Evolutionary conservation across 2,888 invertebrate genomes (phyloP), one percentile per base, ranked within the genome.

Genomic region (Pyrgus malvae): DNA sequence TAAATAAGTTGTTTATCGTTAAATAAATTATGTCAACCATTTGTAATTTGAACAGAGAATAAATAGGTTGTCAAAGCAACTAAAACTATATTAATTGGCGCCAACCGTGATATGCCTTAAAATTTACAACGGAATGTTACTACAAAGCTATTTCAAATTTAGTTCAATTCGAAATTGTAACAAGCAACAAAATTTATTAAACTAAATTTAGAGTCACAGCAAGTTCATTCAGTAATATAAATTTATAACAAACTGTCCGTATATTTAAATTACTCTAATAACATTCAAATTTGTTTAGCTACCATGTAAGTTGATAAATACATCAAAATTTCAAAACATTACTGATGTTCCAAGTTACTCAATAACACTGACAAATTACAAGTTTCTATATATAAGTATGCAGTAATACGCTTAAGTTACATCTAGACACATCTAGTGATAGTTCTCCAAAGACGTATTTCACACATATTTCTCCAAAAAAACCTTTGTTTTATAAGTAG

Each of bases 101-200:
- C 69, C 69, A 65, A 77, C 66, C 70, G 69, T 86, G 85, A 85
- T 85, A 86, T 86, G 86, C 81, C 67, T 78, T 73, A 69, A 74
- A 78, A 72, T 74, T 73, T 68, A 64, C 69, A 79, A 83, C 76
- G 83, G 80, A 82, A 83, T 84, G 83, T 79, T 25, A 54, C 42
- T 72, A 72, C 58, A 71, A 76, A 78, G 66, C 72, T 64, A 78
- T 78, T 53, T 54, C 48, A 71, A 71, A 54, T 69, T 74, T 76
- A 64, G 70, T 65, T 74, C 53, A 40, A 54, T 74, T 60, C 61
- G 65, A 75, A 76, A 70, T 66, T 69, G 65, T 72, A 78, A 75
- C 70, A 69, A 77, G 73, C 75, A 75, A 74, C 68, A 54, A 46
- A 54, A 54, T 41, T 46, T 54, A 41, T 54, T 48, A 46, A 53